These are phyloP conservation scores for Cerastis leucographa DNA, from an alignment of 2,888 invertebrate species.

Conservation along the genomic window DNA sequence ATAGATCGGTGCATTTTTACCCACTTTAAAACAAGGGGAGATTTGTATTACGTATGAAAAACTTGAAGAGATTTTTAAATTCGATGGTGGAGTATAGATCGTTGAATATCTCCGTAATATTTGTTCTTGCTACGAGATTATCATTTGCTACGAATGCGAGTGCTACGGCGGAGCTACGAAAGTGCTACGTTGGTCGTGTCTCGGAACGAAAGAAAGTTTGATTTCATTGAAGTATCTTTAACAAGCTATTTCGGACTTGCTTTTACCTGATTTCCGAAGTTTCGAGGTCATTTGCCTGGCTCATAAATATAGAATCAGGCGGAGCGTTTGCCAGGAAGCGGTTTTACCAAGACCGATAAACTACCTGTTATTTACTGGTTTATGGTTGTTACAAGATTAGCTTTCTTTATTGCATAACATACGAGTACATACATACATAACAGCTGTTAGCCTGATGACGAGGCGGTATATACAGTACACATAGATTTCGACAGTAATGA, in stretches of 20 bases:
- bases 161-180: conserved; percentile 33
- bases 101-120: neutral
- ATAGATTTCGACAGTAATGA: neutral
- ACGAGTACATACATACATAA: neutral
- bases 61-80: neutral
- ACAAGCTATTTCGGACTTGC: neutral
- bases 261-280: conserved; percentile 24
- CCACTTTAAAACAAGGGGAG: neutral
- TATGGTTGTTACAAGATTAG: conserved; percentile 8
- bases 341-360: neutral
- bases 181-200: conserved; percentile 18
- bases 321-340: neutral
- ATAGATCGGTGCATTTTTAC: neutral
- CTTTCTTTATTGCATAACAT: neutral
- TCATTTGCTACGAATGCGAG: conserved; percentile 18
- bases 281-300: conserved; percentile 5
- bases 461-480: neutral
- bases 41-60: neutral
- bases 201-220: neutral
- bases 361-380: neutral
- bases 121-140: conserved; percentile 1
- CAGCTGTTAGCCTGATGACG: neutral
- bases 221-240: conserved; percentile 1
- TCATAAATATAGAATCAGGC: conserved; percentile 40
- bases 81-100: neutral